A percentile compares a stretch with the other conserved stretches of the same genome.
Conservation (phyloP, 2,113 vertebrate genomes). For the Gulo gulo region DNA sequence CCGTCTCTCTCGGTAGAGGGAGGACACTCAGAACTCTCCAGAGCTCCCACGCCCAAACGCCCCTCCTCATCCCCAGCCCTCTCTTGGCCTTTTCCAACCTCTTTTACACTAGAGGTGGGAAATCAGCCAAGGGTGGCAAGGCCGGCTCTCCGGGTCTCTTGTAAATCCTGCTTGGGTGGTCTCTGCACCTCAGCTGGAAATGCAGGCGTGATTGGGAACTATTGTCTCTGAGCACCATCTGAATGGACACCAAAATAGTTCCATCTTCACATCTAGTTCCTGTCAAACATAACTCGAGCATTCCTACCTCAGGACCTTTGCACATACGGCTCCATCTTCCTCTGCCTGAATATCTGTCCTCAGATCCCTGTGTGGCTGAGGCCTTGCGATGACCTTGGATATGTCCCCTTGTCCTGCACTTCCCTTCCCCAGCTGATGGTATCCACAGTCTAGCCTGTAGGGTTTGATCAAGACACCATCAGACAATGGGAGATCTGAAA, state of each 20-base stretch:
- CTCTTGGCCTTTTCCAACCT: background rate
- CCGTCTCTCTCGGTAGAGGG: background rate
- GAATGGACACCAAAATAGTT: background rate
- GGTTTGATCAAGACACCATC: background rate
- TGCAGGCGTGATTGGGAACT: background rate
- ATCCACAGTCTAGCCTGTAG: background rate
- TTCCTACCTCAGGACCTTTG: background rate
- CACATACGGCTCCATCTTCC: fast-evolving
- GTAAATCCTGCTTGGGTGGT: too few species aligned
- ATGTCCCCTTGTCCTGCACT: background rate
- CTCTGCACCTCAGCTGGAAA: background rate
- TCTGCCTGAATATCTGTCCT: background rate
- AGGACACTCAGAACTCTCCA: background rate
- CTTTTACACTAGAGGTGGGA: background rate
- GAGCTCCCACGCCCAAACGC: too few species aligned
- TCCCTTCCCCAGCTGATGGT: background rate
- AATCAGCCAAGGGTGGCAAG: background rate
- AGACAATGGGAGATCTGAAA: background rate
- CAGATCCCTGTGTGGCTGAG: background rate
- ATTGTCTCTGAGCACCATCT: background rate
- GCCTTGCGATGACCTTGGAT: fast-evolving
- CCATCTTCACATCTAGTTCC: background rate
- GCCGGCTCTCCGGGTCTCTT: background rate
- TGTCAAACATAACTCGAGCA: fast-evolving
- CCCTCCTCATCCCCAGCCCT: background rate